A percentile compares a stretch with the other conserved stretches of the same genome.
These are phyloP conservation scores for Craterocephalus amniculus DNA, from an alignment of 2,797 vertebrate genomes.

Conservation along the genomic window DNA sequence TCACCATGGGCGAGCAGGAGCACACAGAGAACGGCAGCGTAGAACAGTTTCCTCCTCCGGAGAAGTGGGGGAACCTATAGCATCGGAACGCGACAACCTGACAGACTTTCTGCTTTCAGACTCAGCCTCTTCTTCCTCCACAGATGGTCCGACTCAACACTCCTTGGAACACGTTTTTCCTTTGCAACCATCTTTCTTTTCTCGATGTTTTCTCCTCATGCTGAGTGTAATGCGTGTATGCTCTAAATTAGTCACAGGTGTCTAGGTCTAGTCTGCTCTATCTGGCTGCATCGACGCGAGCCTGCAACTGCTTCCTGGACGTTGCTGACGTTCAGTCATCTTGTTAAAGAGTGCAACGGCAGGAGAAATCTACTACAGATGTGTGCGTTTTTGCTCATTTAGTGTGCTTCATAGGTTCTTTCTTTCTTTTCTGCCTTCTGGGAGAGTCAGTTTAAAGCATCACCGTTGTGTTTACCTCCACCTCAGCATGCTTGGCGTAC, in stretches of 20 bases:
- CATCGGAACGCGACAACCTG: slow-evolving; percentile 41
- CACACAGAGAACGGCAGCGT: slow-evolving; percentile 92
- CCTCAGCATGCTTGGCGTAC: slow-evolving; percentile 57
- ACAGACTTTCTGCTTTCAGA: slow-evolving; percentile 69
- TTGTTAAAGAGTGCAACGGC: slow-evolving; percentile 9
- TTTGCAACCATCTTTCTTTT: slow-evolving; percentile 50
- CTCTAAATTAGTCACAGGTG: slow-evolving; percentile 36
- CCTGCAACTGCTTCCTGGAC: slow-evolving; percentile 25
- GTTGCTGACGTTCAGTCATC: slow-evolving; percentile 3
- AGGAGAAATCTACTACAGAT: slow-evolving; percentile 6
- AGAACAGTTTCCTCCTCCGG: slow-evolving; percentile 93
- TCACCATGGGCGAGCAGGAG: slow-evolving; percentile 91
- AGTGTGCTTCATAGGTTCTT: slow-evolving; percentile 22
- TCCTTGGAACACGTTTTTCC: slow-evolving; percentile 36
- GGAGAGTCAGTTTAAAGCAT: slow-evolving; percentile 3
- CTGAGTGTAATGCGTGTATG: slow-evolving; percentile 53
- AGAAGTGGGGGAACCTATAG: slow-evolving; percentile 95
- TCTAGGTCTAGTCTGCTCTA: slow-evolving; percentile 60
- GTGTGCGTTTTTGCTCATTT: slow-evolving; percentile 27
- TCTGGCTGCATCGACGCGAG: slow-evolving; percentile 49
- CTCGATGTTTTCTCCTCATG: slow-evolving; percentile 38
- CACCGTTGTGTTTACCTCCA: slow-evolving; percentile 31
- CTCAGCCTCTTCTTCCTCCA: slow-evolving; percentile 25
- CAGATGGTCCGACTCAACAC: slow-evolving; percentile 31
- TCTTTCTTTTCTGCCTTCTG: not conserved